Conservation (phyloP, 92 coral and sea anemone genomes). For the Phenganax marumi region DNA sequence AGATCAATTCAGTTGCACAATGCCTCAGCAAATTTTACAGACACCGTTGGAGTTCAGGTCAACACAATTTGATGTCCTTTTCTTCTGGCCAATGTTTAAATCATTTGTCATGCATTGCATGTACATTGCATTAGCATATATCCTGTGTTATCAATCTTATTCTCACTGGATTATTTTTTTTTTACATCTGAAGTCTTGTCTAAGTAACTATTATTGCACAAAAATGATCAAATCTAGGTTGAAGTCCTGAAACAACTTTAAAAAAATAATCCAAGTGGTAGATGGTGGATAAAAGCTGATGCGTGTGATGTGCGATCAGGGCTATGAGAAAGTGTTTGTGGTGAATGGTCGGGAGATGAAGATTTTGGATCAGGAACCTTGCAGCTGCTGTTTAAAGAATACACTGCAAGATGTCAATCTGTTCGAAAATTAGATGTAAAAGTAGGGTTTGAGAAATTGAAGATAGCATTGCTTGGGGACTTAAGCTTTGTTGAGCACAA, state of each 20-base stretch:
- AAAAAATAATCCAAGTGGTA: slow-evolving; percentile 47
- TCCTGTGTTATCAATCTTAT: too few relatives aligned
- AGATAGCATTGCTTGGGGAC: slow-evolving; percentile 46
- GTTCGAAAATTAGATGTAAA: slow-evolving; percentile 19
- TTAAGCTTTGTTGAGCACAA: slow-evolving; percentile 1
- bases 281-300: slow-evolving; percentile 87
- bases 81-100: too few relatives aligned
- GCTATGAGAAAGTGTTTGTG: slow-evolving; percentile 60
- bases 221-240: slow-evolving; percentile 35
- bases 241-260: slow-evolving; percentile 49
- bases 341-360: slow-evolving; percentile 72
- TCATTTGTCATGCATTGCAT: too few relatives aligned
- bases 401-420: not conserved
- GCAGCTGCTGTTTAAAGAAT: slow-evolving; percentile 36
- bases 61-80: too few relatives aligned
- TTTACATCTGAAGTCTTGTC: too few relatives aligned
- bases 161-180: too few relatives aligned
- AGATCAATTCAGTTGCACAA: too few relatives aligned
- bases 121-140: too few relatives aligned
- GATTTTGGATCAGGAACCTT: slow-evolving; percentile 55
- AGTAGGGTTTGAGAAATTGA: slow-evolving; percentile 32
- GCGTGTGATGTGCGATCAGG: slow-evolving; percentile 69
- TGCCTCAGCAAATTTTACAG: too few relatives aligned
- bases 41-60: too few relatives aligned
- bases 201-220: too few relatives aligned